Percentiles rank a stretch among this genome's conserved stretches.
These are phyloP conservation scores for Drosophila percnosoma DNA, from an alignment of 2,888 invertebrate genomes.

Conservation along the genomic window DNA sequence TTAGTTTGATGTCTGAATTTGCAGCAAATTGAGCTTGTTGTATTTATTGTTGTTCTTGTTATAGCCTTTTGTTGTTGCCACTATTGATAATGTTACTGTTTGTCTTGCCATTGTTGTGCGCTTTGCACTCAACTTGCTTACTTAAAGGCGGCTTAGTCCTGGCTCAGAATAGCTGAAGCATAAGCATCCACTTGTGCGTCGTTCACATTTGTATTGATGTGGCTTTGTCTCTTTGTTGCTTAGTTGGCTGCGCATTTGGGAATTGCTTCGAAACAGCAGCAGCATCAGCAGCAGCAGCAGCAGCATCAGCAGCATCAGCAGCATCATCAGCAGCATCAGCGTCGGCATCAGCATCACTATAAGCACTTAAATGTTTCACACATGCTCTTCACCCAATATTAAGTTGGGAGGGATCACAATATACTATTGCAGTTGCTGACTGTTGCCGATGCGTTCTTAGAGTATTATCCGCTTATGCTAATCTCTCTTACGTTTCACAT, in stretches of 20 bases:
- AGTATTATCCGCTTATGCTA: conserved; percentile 79
- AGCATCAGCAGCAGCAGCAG: conserved; percentile 25
- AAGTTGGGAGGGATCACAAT: conserved; percentile 28
- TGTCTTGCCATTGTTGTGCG: conserved; percentile 22
- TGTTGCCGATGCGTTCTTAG: conserved; percentile 43
- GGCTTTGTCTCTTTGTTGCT: conserved; percentile 31
- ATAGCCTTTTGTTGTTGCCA: conserved; percentile 6
- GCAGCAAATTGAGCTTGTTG: conserved; percentile 18
- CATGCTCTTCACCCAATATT: conserved; percentile 41
- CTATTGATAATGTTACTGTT: conserved; percentile 17
- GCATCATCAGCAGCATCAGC: not conserved
- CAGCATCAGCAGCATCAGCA: conserved; percentile 13
- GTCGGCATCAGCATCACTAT: conserved; percentile 34
- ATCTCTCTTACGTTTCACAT: conserved; percentile 73
- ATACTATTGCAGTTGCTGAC: conserved; percentile 38
- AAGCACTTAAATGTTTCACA: conserved; percentile 68
- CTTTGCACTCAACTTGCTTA: conserved; percentile 35
- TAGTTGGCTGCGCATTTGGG: conserved; percentile 39
- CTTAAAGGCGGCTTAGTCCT: conserved; percentile 15
- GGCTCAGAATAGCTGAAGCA: conserved; percentile 9
- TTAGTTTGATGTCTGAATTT: conserved; percentile 4
- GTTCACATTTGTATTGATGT: conserved; percentile 34
- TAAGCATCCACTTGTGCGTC: conserved; percentile 25
- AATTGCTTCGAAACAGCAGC: conserved; percentile 51
- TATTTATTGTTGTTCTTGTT: conserved; percentile 2